Base-by-base conservation (phyloP, 2,113 vertebrate species). In the Panthera tigris region DNA sequence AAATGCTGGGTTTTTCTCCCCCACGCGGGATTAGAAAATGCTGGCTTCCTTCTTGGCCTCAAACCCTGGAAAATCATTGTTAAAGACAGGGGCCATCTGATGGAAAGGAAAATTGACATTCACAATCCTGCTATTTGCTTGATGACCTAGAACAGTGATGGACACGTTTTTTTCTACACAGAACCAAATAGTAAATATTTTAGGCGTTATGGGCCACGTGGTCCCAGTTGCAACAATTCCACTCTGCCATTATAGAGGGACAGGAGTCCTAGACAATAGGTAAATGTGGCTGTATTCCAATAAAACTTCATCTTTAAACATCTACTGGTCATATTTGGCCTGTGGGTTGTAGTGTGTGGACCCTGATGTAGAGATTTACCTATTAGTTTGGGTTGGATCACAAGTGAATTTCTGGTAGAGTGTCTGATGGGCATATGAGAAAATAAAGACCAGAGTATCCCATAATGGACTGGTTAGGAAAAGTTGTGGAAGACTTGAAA, bases 271-370 rank as follows among this genome's bases (percentile, higher is more conserved):
- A 84, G n/a, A 36, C 14, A 90, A 48, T 52, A 50, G 6, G 50
- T 63, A 78, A 63, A 5, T 39, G 11, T 68, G 82, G 18, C 33
- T 66, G 14, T 29, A 73, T 82, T 61, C 23, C 45, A 78, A 23
- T 84, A 65, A 50, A 45, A 87, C 39, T 74, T 94, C 48, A 84
- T 87, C 68, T 94, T 63, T 36, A 85, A 84, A 91, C 80, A n/a
- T 85, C 74, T 31, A 52, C 31, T 18, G 50, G 31, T 90, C 71
- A 81, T 48, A 80, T 61, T 96, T 93, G 63, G 45, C 52, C 69
- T 63, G n/a, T 41, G 27, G 84, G 48, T 52, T 74, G 14, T 13
- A 68, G 33, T 86, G 57, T 83, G 29, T 76, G n/a, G 89, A 21
- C 36, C 33, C 25, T 27, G n/a, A 74, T 66, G 82, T 92, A 79